Conservation (phyloP, 2,888 invertebrate genomes). For the Drosophila vallismaia region DNA sequence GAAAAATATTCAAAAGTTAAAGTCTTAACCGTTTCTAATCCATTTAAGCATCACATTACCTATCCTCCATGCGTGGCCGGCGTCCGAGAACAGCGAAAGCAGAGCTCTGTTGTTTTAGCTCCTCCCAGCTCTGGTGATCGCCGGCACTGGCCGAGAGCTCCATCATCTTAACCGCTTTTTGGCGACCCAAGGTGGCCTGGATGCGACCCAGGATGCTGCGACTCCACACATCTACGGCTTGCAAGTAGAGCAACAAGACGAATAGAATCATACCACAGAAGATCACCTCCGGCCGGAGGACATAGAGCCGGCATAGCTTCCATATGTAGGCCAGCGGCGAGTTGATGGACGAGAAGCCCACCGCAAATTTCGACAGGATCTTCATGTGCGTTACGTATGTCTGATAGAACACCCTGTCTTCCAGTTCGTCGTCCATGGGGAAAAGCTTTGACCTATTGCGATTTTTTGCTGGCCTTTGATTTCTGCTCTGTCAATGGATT, state of each 20-base stretch:
- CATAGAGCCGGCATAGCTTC: conserved; percentile 91
- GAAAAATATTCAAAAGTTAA: not conserved
- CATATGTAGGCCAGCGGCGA: conserved; percentile 90
- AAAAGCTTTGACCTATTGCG: conserved; percentile 52
- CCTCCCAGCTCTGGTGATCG: conserved; percentile 89
- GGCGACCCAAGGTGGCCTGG: conserved; percentile 81
- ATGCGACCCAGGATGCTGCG: conserved; percentile 87
- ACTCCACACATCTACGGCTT: conserved; percentile 93
- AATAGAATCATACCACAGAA: conserved; percentile 89
- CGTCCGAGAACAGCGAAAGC: conserved; percentile 96
- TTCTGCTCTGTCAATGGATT: conserved; percentile 30
- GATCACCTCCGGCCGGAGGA: conserved; percentile 91
- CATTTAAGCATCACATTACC: conserved; percentile 82
- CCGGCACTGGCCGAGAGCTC: conserved; percentile 73
- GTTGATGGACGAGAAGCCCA: conserved; percentile 90
- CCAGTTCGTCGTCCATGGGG: conserved; percentile 95
- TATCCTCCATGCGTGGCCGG: conserved; percentile 96
- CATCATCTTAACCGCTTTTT: conserved; percentile 72
- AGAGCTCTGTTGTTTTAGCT: conserved; percentile 90
- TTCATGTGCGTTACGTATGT: conserved; percentile 94
- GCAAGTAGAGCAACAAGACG: conserved; percentile 91
- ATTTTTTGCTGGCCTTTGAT: conserved; percentile 40
- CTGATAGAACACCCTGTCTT: conserved; percentile 94
- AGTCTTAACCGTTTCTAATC: not conserved
- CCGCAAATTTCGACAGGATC: conserved; percentile 91